These are phyloP conservation scores for Pocillopora grandis DNA, from an alignment of 92 coral and sea anemone species.

Conservation along the genomic window DNA sequence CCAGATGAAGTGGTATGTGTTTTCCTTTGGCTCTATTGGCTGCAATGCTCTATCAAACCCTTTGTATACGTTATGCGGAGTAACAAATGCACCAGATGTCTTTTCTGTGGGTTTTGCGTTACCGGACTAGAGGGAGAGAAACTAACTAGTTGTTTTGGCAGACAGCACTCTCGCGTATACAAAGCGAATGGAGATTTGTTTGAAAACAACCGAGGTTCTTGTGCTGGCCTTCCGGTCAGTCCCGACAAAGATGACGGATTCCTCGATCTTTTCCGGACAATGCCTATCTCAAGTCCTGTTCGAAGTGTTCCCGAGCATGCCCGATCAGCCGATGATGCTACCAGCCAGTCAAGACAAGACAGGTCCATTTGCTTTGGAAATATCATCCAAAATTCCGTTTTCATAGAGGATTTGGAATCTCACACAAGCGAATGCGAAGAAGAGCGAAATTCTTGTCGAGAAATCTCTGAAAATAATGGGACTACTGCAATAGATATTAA, in stretches of 20 bases:
- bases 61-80: slow-evolving; percentile 8
- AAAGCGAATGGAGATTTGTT: background rate
- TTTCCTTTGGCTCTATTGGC: slow-evolving; percentile 29
- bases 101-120: background rate
- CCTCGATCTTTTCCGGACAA: background rate
- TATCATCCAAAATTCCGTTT: background rate
- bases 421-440: background rate
- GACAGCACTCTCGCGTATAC: background rate
- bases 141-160: background rate
- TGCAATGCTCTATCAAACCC: slow-evolving; percentile 28
- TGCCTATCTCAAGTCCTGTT: background rate
- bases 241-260: background rate
- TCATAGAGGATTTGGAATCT: slow-evolving; percentile 11
- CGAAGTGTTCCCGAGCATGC: background rate
- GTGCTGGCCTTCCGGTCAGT: background rate
- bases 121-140: background rate
- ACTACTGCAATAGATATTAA: background rate
- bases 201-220: background rate
- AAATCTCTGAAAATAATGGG: background rate
- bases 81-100: background rate
- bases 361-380: background rate
- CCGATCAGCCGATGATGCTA: background rate
- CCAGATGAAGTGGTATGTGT: background rate
- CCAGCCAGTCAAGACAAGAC: background rate
- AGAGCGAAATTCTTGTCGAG: background rate